A percentile compares a stretch with the other conserved stretches of the same genome.
phyloP scores from a whole-genome alignment of 2,888 invertebrate genomes.

The Sinopyrophorus schimmeli region DNA sequence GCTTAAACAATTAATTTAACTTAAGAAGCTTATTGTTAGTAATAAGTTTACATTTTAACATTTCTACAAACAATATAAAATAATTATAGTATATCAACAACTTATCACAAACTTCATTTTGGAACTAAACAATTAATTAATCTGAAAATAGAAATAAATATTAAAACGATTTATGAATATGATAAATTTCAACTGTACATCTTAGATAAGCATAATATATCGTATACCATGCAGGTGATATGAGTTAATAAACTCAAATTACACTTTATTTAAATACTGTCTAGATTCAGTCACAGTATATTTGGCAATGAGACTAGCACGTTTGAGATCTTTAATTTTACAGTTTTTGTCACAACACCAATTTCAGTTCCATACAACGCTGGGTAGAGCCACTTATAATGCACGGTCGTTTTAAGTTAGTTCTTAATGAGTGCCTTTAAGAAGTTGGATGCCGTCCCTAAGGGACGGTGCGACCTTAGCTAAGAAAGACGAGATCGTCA shows the following conservation, averaged over 20 bases:
- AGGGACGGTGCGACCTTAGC: constrained; percentile 22
- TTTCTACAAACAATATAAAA: too few species aligned
- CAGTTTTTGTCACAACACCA: constrained; percentile 15
- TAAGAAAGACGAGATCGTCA: constrained; percentile 41
- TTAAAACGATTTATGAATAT: too few species aligned
- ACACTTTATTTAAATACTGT: constrained; percentile 19
- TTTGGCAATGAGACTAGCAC: constrained; percentile 44
- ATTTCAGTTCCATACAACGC: constrained; percentile 9
- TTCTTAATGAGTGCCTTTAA: constrained; percentile 21
- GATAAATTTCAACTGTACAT: constrained; percentile 19
- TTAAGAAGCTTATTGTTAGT: too few species aligned
- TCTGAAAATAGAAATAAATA: too few species aligned
- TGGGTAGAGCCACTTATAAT: constrained; percentile 19
- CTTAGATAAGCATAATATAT: constrained; percentile 24
- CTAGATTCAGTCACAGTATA: constrained; percentile 27
- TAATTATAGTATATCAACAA: too few species aligned
- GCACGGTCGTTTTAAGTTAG: constrained; percentile 22
- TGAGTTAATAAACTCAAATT: constrained; percentile 14
- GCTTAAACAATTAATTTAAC: too few species aligned
- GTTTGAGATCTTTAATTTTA: constrained; percentile 37
- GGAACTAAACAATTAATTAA: too few species aligned
- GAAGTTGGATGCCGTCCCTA: constrained; percentile 14
- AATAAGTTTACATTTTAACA: too few species aligned
- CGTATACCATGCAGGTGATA: constrained; percentile 38
- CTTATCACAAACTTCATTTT: too few species aligned